Evolutionary conservation across 2,888 invertebrate genomes (phyloP), one percentile per base, ranked within the genome.

Genomic region (Orchestes rusci): DNA sequence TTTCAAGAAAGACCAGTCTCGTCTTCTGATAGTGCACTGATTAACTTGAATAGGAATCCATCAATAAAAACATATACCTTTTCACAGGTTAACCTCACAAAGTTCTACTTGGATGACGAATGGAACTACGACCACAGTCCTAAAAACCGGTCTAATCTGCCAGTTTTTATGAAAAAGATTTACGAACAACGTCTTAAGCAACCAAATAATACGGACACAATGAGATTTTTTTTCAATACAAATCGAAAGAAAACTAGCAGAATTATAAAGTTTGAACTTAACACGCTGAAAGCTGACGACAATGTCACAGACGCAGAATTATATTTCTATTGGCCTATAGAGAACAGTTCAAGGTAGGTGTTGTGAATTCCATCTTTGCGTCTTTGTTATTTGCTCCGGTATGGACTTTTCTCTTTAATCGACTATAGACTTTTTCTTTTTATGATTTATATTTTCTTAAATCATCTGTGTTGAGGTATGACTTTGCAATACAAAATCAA

Each of bases 301-400:
- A 66, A 64, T 1, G 64, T 77, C 3, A 53, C 75, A 12, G 73
- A 75, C 53, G 75, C 75, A 0, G 76, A 77, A 56, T 62, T 78
- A 32, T 76, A 75, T 59, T 64, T 78, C 18, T 74, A 71, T 54
- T 69, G 74, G 56, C 69, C 70, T 51, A 50, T 61, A 32, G 52
- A 56, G 7, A 55, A 58, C 28, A 48, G 50, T 13, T 59, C 61
- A 2, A 50, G 50, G 50, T 50, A 42, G n/a, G n/a, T n/a, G n/a
- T n/a, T n/a, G n/a, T n/a, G n/a, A n/a, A n/a, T n/a, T n/a, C n/a
- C n/a, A n/a, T n/a, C n/a, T n/a, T n/a, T n/a, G n/a, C n/a, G n/a
- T n/a, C n/a, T n/a, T n/a, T n/a, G n/a, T n/a, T n/a, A n/a, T n/a
- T n/a, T n/a, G n/a, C n/a, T n/a, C n/a, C n/a, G n/a, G n/a, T n/a